Evolutionary conservation across 1,140 invertebrate species (phyloP).

Genomic region (Ephestia elutella): DNA sequence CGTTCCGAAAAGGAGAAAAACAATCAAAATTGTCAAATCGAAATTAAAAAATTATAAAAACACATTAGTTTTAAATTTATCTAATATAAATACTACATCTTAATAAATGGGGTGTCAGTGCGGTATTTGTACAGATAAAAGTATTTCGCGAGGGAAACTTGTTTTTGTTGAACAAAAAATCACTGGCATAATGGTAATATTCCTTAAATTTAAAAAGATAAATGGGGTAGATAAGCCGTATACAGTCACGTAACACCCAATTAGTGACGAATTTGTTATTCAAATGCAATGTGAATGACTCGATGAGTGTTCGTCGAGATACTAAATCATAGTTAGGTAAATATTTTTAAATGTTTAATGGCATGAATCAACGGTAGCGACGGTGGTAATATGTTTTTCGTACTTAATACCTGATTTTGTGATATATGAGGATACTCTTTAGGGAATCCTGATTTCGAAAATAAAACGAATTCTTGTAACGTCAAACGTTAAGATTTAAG

Average conservation of each 20-base stretch:
- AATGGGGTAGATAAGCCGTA: conserved; percentile 30
- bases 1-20: not conserved
- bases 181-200: conserved; percentile 11
- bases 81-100: not conserved
- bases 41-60: not conserved
- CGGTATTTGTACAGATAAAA: conserved; percentile 34
- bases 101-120: not conserved
- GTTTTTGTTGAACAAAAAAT: not conserved
- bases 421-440: too few relatives aligned
- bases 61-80: not conserved
- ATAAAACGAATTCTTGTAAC: too few relatives aligned
- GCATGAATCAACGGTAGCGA: not conserved
- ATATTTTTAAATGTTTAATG: conserved; percentile 10
- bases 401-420: too few relatives aligned
- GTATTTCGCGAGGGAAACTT: conserved; percentile 16
- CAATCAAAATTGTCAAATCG: not conserved
- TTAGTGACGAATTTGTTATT: conserved; percentile 32
- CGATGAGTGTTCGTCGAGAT: conserved; percentile 15
- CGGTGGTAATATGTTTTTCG: too few relatives aligned
- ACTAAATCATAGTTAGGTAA: conserved; percentile 18
- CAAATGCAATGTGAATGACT: conserved; percentile 32
- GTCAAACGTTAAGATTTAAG: too few relatives aligned
- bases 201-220: conserved; percentile 30
- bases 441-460: too few relatives aligned
- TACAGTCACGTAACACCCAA: conserved; percentile 35